Conservation (phyloP, 2,888 invertebrate genomes). For the Temnothorax rugatulus region DNA sequence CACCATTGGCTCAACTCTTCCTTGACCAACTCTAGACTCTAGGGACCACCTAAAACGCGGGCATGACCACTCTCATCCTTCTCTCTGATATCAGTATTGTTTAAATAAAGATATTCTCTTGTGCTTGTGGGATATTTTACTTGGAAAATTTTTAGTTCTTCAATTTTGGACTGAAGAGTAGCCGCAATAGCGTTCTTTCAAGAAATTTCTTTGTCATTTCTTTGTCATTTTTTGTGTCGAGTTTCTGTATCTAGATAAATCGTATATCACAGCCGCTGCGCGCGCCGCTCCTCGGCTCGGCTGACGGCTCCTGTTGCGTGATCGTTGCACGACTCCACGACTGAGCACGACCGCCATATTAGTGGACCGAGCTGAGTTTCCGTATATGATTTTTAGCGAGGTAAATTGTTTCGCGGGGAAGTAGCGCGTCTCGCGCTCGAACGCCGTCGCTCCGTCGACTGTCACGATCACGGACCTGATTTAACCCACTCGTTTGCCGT, state of each 20-base stretch:
- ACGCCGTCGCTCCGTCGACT: neutral
- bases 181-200: neutral
- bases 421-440: neutral
- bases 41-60: too few species aligned
- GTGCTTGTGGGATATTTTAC: neutral
- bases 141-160: neutral
- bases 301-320: conserved; percentile 2
- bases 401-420: conserved; percentile 29
- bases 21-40: too few species aligned
- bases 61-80: too few species aligned
- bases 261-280: neutral
- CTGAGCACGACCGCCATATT: conserved; percentile 73
- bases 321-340: conserved; percentile 40
- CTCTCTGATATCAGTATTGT: neutral
- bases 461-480: neutral
- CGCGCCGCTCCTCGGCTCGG: neutral
- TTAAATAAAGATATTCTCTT: neutral
- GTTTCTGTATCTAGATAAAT: neutral
- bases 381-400: conserved; percentile 26
- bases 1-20: too few species aligned
- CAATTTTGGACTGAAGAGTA: neutral
- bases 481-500: neutral
- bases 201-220: neutral
- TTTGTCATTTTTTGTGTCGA: too few species aligned
- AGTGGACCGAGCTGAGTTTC: conserved; percentile 63